Base-by-base conservation (phyloP, 1,140 invertebrate genomes). In the Pseudomyrmex pallidus region DNA sequence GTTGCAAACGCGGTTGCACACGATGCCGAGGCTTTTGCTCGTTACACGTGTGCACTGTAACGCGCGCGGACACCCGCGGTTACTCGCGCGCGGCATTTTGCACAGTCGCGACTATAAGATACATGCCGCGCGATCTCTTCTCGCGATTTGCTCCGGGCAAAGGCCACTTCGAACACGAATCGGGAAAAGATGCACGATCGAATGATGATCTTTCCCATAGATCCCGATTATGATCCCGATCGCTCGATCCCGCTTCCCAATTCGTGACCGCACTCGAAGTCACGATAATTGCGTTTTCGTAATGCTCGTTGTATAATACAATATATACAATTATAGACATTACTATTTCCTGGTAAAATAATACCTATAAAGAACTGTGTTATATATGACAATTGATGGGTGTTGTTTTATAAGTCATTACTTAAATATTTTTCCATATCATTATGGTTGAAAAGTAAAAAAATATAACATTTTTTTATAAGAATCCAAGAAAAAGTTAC, bases 121-220 rank as follows among this genome's bases (percentile, higher is more conserved):
- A 35, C 35, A 35, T 59, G 68, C 61, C 12, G n/a, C 8, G 44
- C 22, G 46, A 35, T 46, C 74, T 35, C 35, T 35, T 35, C 35
- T 35, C 66, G 35, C 63, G 74, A 25, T 20, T 56, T 22, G 62
- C 72, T 44, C 64, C 83, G 87, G 76, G 70, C 86, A 73, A 87
- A 87, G 87, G 86, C 61, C 86, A 83, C 54, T 61, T 68, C 80
- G 54, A 63, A 2, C 74, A 84, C 74, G 86, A 78, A 56, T 48
- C 20, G 20, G 12, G 63, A 52, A 15, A 2, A 9, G 50, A 72
- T n/a, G 50, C 48, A n/a, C 44, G 50, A 68, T 72, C 20, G 63
- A 74, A 70, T 61, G 50, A 61, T 17, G 12, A 25, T 72, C 64
- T 82, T 85, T 87, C 86, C 74, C 74, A 74, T 66, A 76, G 50